phyloP scores from a whole-genome alignment of 2,797 vertebrate species.

The Smutsia gigantea region DNA sequence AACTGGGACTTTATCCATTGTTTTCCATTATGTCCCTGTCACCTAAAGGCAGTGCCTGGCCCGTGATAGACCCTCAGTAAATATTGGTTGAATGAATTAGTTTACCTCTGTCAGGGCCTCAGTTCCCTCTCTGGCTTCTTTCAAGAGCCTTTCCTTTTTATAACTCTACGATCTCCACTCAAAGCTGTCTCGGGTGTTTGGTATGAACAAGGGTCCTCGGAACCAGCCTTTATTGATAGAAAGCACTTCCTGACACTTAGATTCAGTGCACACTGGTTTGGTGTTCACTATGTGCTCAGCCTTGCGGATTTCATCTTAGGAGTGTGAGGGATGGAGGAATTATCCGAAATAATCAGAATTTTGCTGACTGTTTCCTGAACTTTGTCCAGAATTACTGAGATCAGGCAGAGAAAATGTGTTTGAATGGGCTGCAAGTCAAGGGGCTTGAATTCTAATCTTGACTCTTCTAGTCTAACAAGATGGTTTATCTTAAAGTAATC shows the following conservation, averaged over 20 bases:
- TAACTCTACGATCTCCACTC: not conserved
- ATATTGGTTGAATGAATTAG: not conserved
- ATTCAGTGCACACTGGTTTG: not conserved
- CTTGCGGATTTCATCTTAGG: not conserved
- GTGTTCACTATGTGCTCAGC: not conserved
- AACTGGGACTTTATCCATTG: not conserved
- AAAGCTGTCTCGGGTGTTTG: not conserved
- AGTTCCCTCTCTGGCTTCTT: not conserved
- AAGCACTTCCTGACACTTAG: not conserved
- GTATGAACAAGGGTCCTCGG: not conserved
- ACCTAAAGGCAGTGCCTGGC: not conserved
- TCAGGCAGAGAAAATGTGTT: conserved; percentile 25
- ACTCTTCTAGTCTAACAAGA: not conserved
- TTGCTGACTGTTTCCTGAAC: conserved; percentile 1
- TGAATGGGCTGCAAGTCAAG: not conserved
- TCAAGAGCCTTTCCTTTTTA: not conserved
- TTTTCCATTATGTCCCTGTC: not conserved
- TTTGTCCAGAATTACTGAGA: not conserved
- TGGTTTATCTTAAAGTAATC: not conserved
- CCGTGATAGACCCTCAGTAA: not conserved
- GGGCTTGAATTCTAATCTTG: conserved; percentile 14
- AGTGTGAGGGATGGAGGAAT: not conserved
- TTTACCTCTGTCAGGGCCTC: not conserved
- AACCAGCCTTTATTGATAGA: not conserved
- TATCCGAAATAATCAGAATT: not conserved